phyloP scores from a whole-genome alignment of 1,140 invertebrate species.

The Drosophila lini region DNA sequence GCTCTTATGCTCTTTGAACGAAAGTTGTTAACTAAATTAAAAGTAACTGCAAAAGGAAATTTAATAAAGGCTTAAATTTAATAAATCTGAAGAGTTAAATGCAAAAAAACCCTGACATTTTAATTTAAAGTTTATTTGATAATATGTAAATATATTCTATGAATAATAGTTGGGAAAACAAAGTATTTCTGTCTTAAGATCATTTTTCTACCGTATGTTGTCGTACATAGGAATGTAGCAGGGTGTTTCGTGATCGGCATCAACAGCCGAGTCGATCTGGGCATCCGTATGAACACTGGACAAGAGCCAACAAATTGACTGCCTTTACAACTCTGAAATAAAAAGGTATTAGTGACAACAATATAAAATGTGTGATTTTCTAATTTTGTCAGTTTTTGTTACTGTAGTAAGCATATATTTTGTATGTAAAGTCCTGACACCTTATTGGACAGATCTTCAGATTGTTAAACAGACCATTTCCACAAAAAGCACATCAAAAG shows the following conservation, averaged over 20 bases:
- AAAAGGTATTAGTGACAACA: neutral
- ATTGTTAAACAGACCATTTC: slow-evolving; percentile 13
- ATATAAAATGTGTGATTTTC: neutral
- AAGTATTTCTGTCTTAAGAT: neutral
- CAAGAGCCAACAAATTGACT: neutral
- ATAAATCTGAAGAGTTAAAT: too few relatives aligned
- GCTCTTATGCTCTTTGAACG: neutral
- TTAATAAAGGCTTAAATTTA: neutral
- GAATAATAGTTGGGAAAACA: neutral
- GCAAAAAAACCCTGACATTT: too few relatives aligned
- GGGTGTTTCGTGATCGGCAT: neutral
- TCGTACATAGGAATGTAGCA: neutral
- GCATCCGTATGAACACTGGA: neutral
- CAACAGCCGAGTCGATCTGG: neutral
- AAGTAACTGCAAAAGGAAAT: neutral
- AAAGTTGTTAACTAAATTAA: neutral
- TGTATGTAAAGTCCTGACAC: neutral
- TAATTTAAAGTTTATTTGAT: neutral
- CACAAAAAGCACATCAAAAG: neutral
- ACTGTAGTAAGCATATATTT: too few relatives aligned
- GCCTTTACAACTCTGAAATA: too few relatives aligned
- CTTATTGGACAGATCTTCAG: slow-evolving; percentile 5
- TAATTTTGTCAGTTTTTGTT: neutral
- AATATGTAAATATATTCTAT: neutral
- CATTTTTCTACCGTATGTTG: too few relatives aligned